Evolutionary conservation across 2,113 vertebrate genomes (phyloP).

Genomic region (Macrotus californicus): DNA sequence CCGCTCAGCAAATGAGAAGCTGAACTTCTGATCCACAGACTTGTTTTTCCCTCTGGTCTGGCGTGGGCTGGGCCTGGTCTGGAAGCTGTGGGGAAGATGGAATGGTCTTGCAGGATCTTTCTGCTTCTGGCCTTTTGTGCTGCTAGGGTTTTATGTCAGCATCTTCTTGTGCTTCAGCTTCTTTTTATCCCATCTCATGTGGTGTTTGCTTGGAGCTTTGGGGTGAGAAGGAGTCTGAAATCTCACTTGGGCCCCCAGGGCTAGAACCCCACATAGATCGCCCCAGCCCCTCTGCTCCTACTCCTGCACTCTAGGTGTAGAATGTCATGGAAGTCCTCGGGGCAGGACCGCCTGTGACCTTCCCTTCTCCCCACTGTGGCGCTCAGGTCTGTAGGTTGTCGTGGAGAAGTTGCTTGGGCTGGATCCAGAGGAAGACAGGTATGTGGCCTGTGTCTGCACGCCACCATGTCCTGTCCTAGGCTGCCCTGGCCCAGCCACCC

Average conservation of each 20-base stretch:
- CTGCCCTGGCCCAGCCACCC: not conserved
- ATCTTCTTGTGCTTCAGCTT: not conserved
- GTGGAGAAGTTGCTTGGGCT: not conserved
- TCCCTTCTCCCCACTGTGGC: fast-evolving
- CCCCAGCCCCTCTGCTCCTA: not conserved
- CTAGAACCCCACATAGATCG: not conserved
- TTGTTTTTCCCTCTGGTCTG: not conserved
- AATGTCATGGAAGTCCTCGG: not conserved
- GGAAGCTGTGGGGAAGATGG: not conserved
- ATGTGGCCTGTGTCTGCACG: not conserved
- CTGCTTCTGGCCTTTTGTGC: not conserved
- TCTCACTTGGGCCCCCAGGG: not conserved
- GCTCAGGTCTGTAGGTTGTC: not conserved
- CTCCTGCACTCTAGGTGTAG: not conserved
- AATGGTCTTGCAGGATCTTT: not conserved
- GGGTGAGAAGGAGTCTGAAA: not conserved
- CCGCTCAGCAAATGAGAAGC: not conserved
- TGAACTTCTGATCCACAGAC: not conserved
- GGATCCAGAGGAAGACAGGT: not conserved
- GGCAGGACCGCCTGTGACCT: not conserved
- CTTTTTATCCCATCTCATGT: not conserved
- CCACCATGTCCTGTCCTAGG: not conserved
- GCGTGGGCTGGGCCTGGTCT: not conserved
- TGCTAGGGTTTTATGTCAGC: not conserved
- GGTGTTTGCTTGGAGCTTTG: not conserved